Evolutionary conservation across 2,888 invertebrate species (phyloP).

Genomic region (Campoletis raptor): DNA sequence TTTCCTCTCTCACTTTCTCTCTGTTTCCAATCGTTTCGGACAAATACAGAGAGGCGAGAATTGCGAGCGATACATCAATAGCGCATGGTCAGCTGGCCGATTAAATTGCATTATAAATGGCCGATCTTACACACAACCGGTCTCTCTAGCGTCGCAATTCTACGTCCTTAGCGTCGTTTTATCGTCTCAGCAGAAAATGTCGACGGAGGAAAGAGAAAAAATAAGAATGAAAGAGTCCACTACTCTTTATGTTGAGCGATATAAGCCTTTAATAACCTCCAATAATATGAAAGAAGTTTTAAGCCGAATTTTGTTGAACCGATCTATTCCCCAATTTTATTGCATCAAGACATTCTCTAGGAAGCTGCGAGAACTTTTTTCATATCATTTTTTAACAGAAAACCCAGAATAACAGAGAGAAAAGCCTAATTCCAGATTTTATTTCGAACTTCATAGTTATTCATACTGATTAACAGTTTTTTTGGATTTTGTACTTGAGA

Average conservation of each 20-base stretch:
- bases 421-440: no score
- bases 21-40: conserved; percentile 35
- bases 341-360: no score
- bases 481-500: no score
- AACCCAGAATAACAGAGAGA: no score
- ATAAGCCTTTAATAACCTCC: neutral
- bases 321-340: no score
- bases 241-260: neutral
- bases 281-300: no score
- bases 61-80: conserved; percentile 73
- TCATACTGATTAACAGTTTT: no score
- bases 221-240: neutral
- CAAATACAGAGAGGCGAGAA: conserved; percentile 66
- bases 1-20: conserved; percentile 14
- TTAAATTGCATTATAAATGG: conserved; percentile 79
- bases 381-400: no score
- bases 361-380: no score
- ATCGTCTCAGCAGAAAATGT: conserved; percentile 28
- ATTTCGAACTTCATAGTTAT: no score
- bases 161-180: conserved; percentile 38
- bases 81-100: conserved; percentile 69
- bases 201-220: neutral
- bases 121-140: conserved; percentile 44
- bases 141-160: conserved; percentile 29
- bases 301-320: no score